Evolutionary conservation across 2,888 invertebrate genomes (phyloP), one percentile per base, ranked within the genome.

Genomic region (Dysmachus trigonus): DNA sequence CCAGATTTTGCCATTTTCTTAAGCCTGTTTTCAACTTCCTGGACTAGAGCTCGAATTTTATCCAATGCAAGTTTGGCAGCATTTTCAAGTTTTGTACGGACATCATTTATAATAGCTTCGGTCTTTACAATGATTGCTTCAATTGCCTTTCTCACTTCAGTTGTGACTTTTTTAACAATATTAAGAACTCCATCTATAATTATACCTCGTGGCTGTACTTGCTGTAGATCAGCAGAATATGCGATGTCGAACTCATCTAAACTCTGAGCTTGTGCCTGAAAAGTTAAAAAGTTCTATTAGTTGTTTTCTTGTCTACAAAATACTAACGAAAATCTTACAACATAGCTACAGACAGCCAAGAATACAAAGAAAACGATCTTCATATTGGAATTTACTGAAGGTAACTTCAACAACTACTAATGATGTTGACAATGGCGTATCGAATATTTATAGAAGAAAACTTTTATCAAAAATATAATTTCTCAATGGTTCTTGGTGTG

Each of bases 281-380:
- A 76, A 22, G 22, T 47, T 47, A n/a, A 8, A 13, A 10, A 35
- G 18, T 31, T 5, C 5, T 62, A 35, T 76, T n/a, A 35, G n/a
- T 35, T n/a, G 8, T 18, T 13, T 33, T 10, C 13, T 35, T 35
- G 13, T 41, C 38, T 76, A 15, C 8, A 18, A 15, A 76, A 76
- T 13, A 35, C 15, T 71, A 83, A 83, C 38, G 13, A 30, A 47
- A 41, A 51, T 18, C 33, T 85, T 33, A 85, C 85, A 76, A 27
- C 18, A 62, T 76, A 15, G 22, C 53, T 76, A 18, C 85, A 85
- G 47, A 85, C 13, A 10, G 74, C 76, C 31, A 85, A 31, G 6
- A 85, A 33, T 27, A 76, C 76, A 53, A 85, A 15, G 2, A 85
- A 8, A 38, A 76, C 22, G 22, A 76, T 33, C 35, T 76, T 85